Evolutionary conservation across 2,888 invertebrate species (phyloP), one percentile per base, ranked within the genome.

Genomic region (Galerucella pusilla): DNA sequence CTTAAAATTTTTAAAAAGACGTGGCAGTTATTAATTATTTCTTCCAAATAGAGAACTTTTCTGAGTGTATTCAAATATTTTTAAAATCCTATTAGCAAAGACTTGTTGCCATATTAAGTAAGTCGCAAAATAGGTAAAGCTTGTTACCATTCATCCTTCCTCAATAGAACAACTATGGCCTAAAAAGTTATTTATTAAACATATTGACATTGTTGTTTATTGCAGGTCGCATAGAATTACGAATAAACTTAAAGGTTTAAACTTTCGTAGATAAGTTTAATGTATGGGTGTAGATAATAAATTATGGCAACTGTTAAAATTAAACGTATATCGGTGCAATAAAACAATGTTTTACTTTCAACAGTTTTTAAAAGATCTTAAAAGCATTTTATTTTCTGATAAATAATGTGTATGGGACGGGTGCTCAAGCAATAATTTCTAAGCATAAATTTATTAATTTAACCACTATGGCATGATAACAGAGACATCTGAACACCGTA

Each of bases 221-320:
- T 60, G 20, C 61, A 52, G 16, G 59, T 63, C 75, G 67, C 65
- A 67, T 70, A 73, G 68, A 75, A 76, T 76, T 73, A 75, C 61
- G 70, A 69, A 75, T 77, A 73, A 77, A 74, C 77, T 76, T 76
- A 75, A 68, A 71, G 71, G 76, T 77, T 79, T 69, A 42, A 42
- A 42, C 35, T 42, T 42, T 42, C 35, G 35, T 42, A 75, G 73
- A 73, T 75, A 78, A 77, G 73, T 74, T 77, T 79, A 76, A 78
- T 75, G 77, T 66, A 35, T 64, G 74, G 72, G 73, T 78, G 68
- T 75, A 75, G 80, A 77, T 77, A 77, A 79, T 78, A 78, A 79
- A 80, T 79, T 78, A 80, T 80, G 73, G 65, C 25, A 69, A 66
- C 77, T 73, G 75, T 77, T 79, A 80, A 80, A 78, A 73, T 74